Evolutionary conservation across 2,797 vertebrate genomes (phyloP).

Genomic region (Urosaurus nigricauda): DNA sequence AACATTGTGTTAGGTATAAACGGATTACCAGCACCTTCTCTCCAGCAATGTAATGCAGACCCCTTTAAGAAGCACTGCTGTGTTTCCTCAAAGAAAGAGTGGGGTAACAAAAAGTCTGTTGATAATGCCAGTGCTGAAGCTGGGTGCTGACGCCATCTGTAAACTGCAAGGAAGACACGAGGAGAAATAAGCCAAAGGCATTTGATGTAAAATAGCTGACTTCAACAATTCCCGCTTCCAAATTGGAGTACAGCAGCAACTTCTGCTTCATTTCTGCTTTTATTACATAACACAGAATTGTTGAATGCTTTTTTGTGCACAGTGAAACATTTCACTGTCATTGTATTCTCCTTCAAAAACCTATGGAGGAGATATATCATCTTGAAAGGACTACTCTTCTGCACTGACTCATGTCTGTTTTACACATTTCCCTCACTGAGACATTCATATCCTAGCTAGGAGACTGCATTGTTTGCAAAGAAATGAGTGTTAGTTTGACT

Average conservation of each 20-base stretch:
- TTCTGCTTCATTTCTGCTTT: neutral
- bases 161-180: conserved; percentile 29
- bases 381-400: neutral
- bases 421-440: neutral
- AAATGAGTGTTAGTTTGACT: neutral
- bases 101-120: neutral
- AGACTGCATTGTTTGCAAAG: neutral
- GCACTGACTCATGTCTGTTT: neutral
- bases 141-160: neutral
- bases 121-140: neutral
- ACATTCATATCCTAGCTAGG: neutral
- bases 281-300: neutral
- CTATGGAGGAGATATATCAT: neutral
- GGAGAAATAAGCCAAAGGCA: conserved; percentile 40
- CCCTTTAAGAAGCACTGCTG: neutral
- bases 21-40: neutral
- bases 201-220: conserved; percentile 36
- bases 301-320: neutral
- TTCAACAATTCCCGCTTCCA: neutral
- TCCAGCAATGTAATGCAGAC: neutral
- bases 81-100: conserved; percentile 38
- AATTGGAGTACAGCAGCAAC: neutral
- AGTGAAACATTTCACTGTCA: neutral
- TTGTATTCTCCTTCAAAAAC: neutral
- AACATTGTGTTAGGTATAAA: neutral